phyloP scores from a whole-genome alignment of 1,140 invertebrate genomes.

The Ceratina japonica region DNA sequence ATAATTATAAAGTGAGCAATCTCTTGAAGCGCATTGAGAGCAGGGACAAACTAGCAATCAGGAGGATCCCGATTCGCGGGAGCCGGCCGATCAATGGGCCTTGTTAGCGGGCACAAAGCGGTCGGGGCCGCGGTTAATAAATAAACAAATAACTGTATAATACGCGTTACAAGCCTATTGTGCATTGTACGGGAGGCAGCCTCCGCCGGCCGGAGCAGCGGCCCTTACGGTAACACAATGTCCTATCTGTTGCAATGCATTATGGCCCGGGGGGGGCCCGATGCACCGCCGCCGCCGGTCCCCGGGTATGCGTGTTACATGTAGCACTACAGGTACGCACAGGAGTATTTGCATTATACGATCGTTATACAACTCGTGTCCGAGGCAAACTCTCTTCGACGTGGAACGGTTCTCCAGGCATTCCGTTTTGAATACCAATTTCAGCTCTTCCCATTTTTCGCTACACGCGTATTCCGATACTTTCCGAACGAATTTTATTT shows the following conservation, averaged over 20 bases:
- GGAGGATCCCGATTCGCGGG: not conserved
- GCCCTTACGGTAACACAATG: constrained; percentile 52
- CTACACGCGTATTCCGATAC: no score
- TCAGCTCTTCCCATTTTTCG: no score
- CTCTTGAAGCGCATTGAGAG: not conserved
- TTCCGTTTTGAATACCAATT: not conserved
- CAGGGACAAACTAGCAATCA: not conserved
- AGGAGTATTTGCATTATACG: constrained; percentile 43
- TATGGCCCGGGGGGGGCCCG: constrained; percentile 33
- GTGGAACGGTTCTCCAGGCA: not conserved
- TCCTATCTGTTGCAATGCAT: constrained; percentile 60
- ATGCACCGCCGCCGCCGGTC: not conserved
- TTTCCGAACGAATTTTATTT: no score
- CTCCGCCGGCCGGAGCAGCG: constrained; percentile 18
- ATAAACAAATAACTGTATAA: constrained; percentile 72
- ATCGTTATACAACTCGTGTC: constrained; percentile 20
- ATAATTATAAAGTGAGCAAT: not conserved
- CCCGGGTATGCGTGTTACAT: constrained; percentile 31
- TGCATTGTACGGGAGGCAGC: constrained; percentile 64
- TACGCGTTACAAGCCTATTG: constrained; percentile 64
- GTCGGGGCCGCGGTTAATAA: constrained; percentile 49
- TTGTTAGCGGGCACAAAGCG: constrained; percentile 44
- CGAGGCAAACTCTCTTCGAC: not conserved
- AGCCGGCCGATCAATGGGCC: constrained; percentile 39
- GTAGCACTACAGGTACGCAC: constrained; percentile 30